A percentile compares a stretch with the other conserved stretches of the same genome.
Evolutionary conservation across 2,797 vertebrate species (phyloP).

Genomic region (Buphagus erythrorhynchus): DNA sequence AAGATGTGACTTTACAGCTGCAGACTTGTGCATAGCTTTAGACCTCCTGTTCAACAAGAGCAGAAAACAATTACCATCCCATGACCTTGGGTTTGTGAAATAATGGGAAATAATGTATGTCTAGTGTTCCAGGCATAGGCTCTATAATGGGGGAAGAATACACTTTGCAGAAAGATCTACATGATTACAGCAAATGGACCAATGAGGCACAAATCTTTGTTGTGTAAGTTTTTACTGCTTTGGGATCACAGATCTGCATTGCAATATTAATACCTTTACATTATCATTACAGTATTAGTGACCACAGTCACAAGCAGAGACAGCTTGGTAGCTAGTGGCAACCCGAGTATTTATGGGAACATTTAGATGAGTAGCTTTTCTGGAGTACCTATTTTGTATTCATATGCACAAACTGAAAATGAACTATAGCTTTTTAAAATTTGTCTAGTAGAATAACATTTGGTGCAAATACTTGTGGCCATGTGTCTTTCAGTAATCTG

Average conservation of each 20-base stretch:
- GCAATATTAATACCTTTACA: not conserved
- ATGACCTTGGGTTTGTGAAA: not conserved
- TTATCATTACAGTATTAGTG: not conserved
- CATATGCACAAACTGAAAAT: not conserved
- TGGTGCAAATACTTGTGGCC: not conserved
- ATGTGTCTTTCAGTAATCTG: not conserved
- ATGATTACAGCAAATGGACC: not conserved
- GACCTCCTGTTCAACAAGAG: not conserved
- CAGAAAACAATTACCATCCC: accelerated
- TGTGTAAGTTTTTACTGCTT: not conserved
- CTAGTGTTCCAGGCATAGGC: not conserved
- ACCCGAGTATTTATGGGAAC: not conserved
- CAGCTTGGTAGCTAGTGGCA: not conserved
- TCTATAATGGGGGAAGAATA: not conserved
- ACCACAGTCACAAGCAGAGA: not conserved
- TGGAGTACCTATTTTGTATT: not conserved
- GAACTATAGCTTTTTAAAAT: not conserved
- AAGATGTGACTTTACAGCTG: not conserved
- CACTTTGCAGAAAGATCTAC: not conserved
- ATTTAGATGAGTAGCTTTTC: not conserved
- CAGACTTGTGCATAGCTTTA: not conserved
- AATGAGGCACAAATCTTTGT: not conserved
- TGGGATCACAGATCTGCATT: not conserved
- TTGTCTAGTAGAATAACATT: not conserved
- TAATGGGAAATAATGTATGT: not conserved